These are phyloP conservation scores for Melanaphis sacchari DNA, from an alignment of 1,140 invertebrate species.

Conservation along the genomic window DNA sequence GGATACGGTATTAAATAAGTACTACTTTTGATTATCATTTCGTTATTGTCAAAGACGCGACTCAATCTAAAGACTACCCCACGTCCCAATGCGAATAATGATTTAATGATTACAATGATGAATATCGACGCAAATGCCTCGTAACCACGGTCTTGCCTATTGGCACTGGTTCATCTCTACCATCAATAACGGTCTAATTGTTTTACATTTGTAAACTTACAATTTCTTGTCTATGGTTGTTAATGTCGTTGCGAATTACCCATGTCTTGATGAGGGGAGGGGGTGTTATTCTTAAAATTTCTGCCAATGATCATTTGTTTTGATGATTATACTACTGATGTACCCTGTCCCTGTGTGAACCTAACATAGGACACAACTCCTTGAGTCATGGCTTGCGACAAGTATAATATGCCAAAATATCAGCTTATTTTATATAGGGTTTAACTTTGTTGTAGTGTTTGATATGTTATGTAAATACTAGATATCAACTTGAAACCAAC, in stretches of 20 bases:
- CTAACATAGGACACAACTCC: neutral
- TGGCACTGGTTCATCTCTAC: neutral
- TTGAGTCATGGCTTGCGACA: neutral
- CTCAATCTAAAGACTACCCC: neutral
- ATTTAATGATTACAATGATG: neutral
- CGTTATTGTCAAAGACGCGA: neutral
- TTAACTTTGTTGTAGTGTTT: neutral
- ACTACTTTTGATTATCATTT: neutral
- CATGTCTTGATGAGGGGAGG: too few species aligned
- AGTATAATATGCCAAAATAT: neutral
- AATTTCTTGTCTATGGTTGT: neutral
- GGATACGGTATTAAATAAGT: neutral
- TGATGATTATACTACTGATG: neutral
- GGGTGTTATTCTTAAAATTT: too few species aligned
- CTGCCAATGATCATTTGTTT: neutral
- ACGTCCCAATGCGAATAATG: neutral
- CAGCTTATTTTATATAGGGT: neutral
- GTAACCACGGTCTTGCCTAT: neutral
- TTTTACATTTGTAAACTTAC: neutral
- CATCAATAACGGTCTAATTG: neutral
- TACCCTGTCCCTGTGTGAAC: neutral
- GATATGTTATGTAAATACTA: neutral
- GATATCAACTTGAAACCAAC: neutral
- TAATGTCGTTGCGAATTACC: neutral
- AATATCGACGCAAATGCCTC: neutral